Evolutionary conservation across 2,888 invertebrate genomes (phyloP).

Genomic region (Scaptomyza polygonia): DNA sequence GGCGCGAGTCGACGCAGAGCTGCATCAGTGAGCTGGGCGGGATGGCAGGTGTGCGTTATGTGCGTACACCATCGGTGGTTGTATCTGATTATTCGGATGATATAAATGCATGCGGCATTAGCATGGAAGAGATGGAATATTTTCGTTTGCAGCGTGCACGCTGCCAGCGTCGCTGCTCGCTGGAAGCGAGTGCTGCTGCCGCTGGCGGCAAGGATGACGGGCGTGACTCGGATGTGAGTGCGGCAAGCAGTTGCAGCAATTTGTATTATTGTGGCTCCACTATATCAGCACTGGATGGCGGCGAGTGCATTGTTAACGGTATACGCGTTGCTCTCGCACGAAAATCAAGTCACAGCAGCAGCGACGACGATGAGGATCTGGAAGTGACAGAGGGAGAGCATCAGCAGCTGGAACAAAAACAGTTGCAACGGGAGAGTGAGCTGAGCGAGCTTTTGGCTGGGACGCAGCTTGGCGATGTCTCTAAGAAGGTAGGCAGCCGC

Average conservation of each 20-base stretch:
- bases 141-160: conserved; percentile 85
- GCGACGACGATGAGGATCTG: conserved; percentile 76
- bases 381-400: conserved; percentile 27
- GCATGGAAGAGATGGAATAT: conserved; percentile 87
- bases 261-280: conserved; percentile 86
- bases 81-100: conserved; percentile 95
- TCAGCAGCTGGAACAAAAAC: not conserved
- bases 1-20: conserved; percentile 85
- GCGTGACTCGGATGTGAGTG: conserved; percentile 85
- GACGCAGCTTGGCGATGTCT: conserved; percentile 65
- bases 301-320: conserved; percentile 85
- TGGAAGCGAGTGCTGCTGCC: conserved; percentile 75
- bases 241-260: conserved; percentile 87
- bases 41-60: conserved; percentile 86
- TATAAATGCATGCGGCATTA: conserved; percentile 85
- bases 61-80: conserved; percentile 93
- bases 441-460: conserved; percentile 72
- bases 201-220: conserved; percentile 69
- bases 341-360: conserved; percentile 86
- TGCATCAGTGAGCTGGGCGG: conserved; percentile 85
- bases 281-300: conserved; percentile 85
- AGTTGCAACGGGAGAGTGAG: conserved; percentile 41
- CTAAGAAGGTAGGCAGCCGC: conserved; percentile 68
- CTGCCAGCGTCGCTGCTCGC: conserved; percentile 81
- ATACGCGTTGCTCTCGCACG: conserved; percentile 87